Conservation (phyloP, 2,888 invertebrate genomes). For the Piscicola geometra region DNA sequence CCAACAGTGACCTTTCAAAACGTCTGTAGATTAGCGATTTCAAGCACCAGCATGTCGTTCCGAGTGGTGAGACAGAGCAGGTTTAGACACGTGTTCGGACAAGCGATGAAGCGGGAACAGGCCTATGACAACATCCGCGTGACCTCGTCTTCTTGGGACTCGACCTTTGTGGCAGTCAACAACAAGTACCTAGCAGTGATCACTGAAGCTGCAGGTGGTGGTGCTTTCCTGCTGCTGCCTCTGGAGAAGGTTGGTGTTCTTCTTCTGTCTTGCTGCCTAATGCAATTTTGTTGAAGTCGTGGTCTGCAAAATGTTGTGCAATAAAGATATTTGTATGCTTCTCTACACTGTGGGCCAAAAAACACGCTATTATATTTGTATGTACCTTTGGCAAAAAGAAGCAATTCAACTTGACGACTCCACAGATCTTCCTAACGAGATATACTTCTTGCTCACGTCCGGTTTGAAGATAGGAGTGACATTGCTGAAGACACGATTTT, state of each 20-base stretch:
- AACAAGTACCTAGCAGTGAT: slow-evolving; percentile 86
- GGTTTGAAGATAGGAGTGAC: too few species aligned
- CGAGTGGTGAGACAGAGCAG: slow-evolving; percentile 82
- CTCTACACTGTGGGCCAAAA: too few species aligned
- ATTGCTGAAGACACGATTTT: too few species aligned
- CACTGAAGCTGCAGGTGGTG: slow-evolving; percentile 86
- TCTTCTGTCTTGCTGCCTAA: too few species aligned
- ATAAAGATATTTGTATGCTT: neutral
- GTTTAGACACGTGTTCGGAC: slow-evolving; percentile 92
- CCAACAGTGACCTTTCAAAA: too few species aligned
- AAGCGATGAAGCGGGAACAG: slow-evolving; percentile 79
- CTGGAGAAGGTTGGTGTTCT: slow-evolving; percentile 72
- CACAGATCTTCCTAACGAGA: too few species aligned
- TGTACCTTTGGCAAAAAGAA: too few species aligned
- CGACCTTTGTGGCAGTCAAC: slow-evolving; percentile 89
- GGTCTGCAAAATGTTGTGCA: neutral
- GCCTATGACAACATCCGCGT: slow-evolving; percentile 90
- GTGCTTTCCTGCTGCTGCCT: slow-evolving; percentile 86
- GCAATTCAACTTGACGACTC: too few species aligned
- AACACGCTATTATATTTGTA: too few species aligned
- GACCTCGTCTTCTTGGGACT: slow-evolving; percentile 87
- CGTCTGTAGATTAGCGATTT: too few species aligned
- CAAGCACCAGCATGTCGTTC: slow-evolving; percentile 42
- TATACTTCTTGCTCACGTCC: too few species aligned
- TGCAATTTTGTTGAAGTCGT: too few species aligned